Evolutionary conservation across 1,140 invertebrate genomes (phyloP), one percentile per base, ranked within the genome.

Genomic region (Chionoecetes opilio): DNA sequence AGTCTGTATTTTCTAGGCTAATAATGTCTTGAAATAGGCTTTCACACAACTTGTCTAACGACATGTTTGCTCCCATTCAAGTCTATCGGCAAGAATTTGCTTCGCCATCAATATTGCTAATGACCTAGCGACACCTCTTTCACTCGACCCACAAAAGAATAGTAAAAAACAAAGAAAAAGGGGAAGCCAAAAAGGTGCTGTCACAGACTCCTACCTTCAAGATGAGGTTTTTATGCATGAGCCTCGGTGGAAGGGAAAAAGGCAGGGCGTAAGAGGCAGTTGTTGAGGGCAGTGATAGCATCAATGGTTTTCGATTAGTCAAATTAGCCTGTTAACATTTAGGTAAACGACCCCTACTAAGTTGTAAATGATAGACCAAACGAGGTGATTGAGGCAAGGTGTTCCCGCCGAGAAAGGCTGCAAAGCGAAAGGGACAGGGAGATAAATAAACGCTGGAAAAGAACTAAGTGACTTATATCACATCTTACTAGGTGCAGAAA

Each of bases 291-390:
- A 95, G 94, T 95, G 94, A 95, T 95, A 95, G 91, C 90, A 95
- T 95, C 94, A 95, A 95, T 95, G 94, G 94, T 82, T 95, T 95
- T 95, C 94, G 94, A 95, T 95, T 95, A 95, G 94, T 95, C 94
- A 95, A 95, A 95, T 95, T 95, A 95, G 94, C 94, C 84, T 92
- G 94, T 95, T 95, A 91, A 95, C 94, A 95, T 88, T 90, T 90
- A 75, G 90, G 90, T 91, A 95, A 95, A 95, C 94, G 94, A 95
- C 41, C 90, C 90, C 90, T 90, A 88, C 82, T 92, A 91, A 92
- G 82, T 82, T 92, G 90, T 82, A 91, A 94, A 94, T 89, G 94
- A 94, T 94, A 94, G 94, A 85, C 46, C 9, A 82, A 75, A 90
- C 34, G 93, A 89, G 86, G 86, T 82, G 93, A 35, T 82, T 89